A percentile compares a stretch with the other conserved stretches of the same genome.
phyloP scores from a whole-genome alignment of 2,797 vertebrate genomes.

The Spondyliosoma cantharus region DNA sequence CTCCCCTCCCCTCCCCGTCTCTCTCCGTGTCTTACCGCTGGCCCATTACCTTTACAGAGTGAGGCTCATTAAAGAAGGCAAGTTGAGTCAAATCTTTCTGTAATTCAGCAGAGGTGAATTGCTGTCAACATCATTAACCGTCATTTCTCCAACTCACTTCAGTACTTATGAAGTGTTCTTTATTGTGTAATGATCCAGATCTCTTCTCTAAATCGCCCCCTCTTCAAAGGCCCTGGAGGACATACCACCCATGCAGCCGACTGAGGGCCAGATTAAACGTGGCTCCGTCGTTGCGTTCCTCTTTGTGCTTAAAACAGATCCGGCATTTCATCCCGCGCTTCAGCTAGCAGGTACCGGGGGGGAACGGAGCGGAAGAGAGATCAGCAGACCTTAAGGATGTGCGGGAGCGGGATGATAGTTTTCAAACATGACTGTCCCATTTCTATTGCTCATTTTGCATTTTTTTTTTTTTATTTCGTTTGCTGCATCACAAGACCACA shows the following conservation, averaged over 20 bases:
- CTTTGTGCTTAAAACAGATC: conserved; percentile 76
- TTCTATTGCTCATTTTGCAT: conserved; percentile 2
- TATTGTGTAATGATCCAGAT: conserved; percentile 91
- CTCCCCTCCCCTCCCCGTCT: conserved; percentile 41
- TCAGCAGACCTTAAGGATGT: conserved; percentile 16
- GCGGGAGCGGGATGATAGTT: conserved; percentile 25
- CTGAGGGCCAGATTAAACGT: conserved; percentile 83
- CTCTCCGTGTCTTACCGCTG: conserved; percentile 73
- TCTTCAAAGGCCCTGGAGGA: conserved; percentile 87
- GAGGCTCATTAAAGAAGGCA: conserved; percentile 89
- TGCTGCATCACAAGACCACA: conserved; percentile 26
- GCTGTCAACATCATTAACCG: conserved; percentile 91
- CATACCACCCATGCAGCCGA: conserved; percentile 84
- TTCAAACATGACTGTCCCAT: conserved; percentile 37
- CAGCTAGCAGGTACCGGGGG: conserved; percentile 58
- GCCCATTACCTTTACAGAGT: conserved; percentile 88
- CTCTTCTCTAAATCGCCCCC: conserved; percentile 83
- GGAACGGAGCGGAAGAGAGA: conserved; percentile 55
- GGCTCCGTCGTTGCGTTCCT: conserved; percentile 80
- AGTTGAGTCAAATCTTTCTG: conserved; percentile 88
- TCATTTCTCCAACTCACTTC: conserved; percentile 87
- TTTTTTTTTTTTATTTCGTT: conserved; percentile 30
- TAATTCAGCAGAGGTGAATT: conserved; percentile 88
- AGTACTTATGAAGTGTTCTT: conserved; percentile 89
- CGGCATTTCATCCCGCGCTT: conserved; percentile 67